A percentile compares a stretch with the other conserved stretches of the same genome.
phyloP scores from a whole-genome alignment of 35 echinoderm and acorn worm species.

The Heliocidaris erythrogramma region DNA sequence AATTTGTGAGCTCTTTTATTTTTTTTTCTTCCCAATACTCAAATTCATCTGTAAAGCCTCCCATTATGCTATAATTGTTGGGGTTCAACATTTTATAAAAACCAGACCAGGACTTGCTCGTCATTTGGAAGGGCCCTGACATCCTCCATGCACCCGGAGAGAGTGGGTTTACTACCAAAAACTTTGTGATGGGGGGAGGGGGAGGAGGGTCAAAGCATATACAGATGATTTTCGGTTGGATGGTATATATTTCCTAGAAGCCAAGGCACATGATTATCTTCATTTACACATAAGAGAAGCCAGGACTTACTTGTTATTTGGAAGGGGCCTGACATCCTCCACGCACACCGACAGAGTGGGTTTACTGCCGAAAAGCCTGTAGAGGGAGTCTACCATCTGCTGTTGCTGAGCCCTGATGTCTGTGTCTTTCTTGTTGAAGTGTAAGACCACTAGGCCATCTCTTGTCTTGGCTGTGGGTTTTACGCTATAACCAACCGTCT shows the following conservation, averaged over 20 bases:
- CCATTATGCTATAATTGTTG: too few species aligned
- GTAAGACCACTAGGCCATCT: conserved; percentile 85
- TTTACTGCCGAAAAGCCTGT: conserved; percentile 83
- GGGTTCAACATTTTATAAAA: too few species aligned
- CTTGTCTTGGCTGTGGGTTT: conserved; percentile 79
- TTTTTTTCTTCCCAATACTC: too few species aligned
- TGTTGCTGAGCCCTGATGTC: conserved; percentile 81
- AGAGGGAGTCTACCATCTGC: conserved; percentile 86
- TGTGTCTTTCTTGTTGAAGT: conserved; percentile 92
- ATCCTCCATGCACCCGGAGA: conserved; percentile 88
- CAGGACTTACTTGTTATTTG: conserved; percentile 73
- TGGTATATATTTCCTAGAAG: too few species aligned
- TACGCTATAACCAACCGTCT: conserved; percentile 96
- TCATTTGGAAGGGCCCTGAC: conserved; percentile 79
- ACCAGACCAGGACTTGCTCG: conserved; percentile 56
- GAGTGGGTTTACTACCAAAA: conserved; percentile 70
- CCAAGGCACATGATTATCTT: too few species aligned
- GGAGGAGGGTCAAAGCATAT: too few species aligned
- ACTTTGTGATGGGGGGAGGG: conserved; percentile 59
- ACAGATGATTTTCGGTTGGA: too few species aligned
- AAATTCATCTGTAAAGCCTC: too few species aligned
- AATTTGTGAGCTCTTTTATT: too few species aligned
- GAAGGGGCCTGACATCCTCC: conserved; percentile 85
- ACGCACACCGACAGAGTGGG: conserved; percentile 84
- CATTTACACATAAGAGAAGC: too few species aligned